Evolutionary conservation across 2,113 vertebrate species (phyloP).

Genomic region (Peucedramus taeniatus): DNA sequence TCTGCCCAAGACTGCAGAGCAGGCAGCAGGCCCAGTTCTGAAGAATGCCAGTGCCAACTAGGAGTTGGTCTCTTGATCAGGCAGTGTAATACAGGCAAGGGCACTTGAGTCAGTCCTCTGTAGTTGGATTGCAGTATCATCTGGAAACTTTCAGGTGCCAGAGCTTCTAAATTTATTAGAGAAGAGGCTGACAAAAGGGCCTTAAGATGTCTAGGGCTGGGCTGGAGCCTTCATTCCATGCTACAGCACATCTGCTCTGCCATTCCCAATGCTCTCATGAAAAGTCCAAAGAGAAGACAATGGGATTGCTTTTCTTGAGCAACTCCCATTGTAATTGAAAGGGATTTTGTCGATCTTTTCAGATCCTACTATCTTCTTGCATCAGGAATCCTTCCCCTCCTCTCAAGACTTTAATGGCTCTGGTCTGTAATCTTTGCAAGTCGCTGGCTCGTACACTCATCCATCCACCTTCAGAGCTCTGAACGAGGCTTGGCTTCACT

Average conservation of each 20-base stretch:
- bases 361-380: neutral
- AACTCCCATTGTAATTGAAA: neutral
- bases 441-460: neutral
- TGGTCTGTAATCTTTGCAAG: neutral
- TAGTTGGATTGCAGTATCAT: neutral
- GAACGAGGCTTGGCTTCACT: neutral
- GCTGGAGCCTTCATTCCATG: neutral
- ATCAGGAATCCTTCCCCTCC: neutral
- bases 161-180: neutral
- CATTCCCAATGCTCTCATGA: neutral
- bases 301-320: slow-evolving; percentile 8
- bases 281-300: neutral
- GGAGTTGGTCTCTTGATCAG: neutral
- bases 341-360: neutral
- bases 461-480: neutral
- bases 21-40: neutral
- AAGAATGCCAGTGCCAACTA: neutral
- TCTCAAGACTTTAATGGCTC: neutral
- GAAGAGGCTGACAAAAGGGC: neutral
- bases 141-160: neutral
- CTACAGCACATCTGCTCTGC: neutral
- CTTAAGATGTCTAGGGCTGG: neutral
- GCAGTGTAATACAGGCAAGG: neutral
- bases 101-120: neutral
- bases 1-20: neutral